These are phyloP conservation scores for Muscicapa comitata DNA, from an alignment of 2,797 vertebrate genomes.

Conservation along the genomic window DNA sequence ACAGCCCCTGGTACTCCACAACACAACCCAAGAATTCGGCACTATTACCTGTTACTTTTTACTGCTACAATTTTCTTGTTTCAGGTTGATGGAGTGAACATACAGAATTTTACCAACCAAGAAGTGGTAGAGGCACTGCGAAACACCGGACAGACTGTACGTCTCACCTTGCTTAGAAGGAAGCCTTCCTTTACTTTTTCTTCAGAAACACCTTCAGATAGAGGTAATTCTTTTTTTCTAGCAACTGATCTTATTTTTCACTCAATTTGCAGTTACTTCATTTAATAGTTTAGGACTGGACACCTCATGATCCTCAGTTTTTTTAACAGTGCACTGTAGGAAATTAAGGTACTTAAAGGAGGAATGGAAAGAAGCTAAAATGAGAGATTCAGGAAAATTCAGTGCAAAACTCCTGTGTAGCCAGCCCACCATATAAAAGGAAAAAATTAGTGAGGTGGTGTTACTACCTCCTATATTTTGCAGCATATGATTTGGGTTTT, in stretches of 20 bases:
- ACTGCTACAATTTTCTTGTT: neutral
- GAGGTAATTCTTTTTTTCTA: constrained; percentile 71
- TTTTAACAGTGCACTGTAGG: neutral
- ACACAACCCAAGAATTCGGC: neutral
- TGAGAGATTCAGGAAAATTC: neutral
- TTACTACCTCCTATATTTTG: neutral
- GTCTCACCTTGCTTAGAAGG: constrained; percentile 87
- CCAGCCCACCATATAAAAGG: neutral
- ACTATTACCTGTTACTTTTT: neutral
- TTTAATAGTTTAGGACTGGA: neutral
- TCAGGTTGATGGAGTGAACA: constrained; percentile 88
- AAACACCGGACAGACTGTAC: constrained; percentile 81
- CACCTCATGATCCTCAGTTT: neutral
- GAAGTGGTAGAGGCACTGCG: constrained; percentile 89
- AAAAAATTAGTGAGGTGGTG: neutral
- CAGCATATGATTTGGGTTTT: neutral
- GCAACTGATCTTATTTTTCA: neutral
- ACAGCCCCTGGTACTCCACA: neutral
- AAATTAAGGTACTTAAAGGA: neutral
- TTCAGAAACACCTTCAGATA: constrained; percentile 74
- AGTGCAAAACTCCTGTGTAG: neutral
- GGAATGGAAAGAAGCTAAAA: neutral
- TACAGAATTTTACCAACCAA: constrained; percentile 88
- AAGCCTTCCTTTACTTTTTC: neutral
- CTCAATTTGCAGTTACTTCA: neutral